phyloP scores from a whole-genome alignment of 2,113 vertebrate genomes.

The Cephalopterus ornatus region DNA sequence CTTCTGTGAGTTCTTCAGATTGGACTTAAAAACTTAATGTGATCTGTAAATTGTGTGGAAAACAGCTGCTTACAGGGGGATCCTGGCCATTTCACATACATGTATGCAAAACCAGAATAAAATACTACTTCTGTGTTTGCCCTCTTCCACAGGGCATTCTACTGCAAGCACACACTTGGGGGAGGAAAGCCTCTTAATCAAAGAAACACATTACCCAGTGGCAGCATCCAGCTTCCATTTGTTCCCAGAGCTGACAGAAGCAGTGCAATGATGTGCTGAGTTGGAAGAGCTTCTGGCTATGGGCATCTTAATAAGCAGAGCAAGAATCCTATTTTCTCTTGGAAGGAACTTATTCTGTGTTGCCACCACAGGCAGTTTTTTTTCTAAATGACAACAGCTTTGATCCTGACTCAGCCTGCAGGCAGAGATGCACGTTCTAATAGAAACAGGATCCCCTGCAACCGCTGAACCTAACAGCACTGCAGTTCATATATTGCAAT shows the following conservation, averaged over 20 bases:
- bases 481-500: neutral
- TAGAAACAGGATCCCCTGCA: neutral
- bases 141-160: neutral
- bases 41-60: neutral
- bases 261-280: neutral
- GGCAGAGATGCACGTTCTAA: neutral
- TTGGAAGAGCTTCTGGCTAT: neutral
- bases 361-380: neutral
- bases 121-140: neutral
- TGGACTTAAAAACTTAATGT: neutral
- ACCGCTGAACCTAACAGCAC: neutral
- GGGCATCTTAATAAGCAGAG: neutral
- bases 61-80: neutral
- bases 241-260: neutral
- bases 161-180: neutral
- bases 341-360: neutral
- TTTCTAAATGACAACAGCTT: neutral
- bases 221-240: neutral
- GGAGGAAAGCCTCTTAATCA: neutral
- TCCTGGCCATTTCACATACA: neutral
- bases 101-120: neutral
- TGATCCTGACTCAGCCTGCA: neutral
- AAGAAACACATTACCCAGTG: neutral
- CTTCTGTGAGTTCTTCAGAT: neutral
- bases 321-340: neutral